Conservation (phyloP, 2,113 vertebrate species). For the Pavo muticus region DNA sequence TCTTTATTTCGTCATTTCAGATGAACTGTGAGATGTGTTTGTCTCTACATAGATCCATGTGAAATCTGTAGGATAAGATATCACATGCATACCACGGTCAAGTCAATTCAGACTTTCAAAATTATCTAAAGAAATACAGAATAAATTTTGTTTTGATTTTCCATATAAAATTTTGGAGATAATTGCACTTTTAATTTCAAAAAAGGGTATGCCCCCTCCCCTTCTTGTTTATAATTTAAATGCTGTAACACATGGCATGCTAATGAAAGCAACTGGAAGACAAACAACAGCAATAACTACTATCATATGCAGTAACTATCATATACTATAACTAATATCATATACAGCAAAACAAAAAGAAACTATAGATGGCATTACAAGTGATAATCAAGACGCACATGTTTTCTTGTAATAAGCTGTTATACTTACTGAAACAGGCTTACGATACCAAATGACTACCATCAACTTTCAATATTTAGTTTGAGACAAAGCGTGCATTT, state of each 20-base stretch:
- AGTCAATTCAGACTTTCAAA: background rate
- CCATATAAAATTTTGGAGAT: background rate
- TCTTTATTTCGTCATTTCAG: background rate
- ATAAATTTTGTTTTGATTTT: background rate
- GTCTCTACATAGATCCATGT: background rate
- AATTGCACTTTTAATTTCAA: background rate
- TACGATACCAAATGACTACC: background rate
- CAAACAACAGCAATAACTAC: background rate
- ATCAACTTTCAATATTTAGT: background rate
- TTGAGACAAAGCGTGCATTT: background rate
- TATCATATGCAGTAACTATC: background rate
- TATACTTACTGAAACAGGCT: background rate
- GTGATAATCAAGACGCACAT: background rate
- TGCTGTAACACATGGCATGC: background rate
- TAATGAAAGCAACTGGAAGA: background rate
- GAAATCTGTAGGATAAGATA: background rate
- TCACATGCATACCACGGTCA: background rate
- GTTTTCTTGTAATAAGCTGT: background rate
- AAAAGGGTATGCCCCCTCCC: background rate
- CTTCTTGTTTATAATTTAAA: background rate
- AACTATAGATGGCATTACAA: background rate
- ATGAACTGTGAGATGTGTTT: background rate
- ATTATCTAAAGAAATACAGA: background rate
- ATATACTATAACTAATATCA: background rate
- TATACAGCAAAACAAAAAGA: background rate